Evolutionary conservation across 2,113 vertebrate species (phyloP).

Genomic region (Pontoporia blainvillei): DNA sequence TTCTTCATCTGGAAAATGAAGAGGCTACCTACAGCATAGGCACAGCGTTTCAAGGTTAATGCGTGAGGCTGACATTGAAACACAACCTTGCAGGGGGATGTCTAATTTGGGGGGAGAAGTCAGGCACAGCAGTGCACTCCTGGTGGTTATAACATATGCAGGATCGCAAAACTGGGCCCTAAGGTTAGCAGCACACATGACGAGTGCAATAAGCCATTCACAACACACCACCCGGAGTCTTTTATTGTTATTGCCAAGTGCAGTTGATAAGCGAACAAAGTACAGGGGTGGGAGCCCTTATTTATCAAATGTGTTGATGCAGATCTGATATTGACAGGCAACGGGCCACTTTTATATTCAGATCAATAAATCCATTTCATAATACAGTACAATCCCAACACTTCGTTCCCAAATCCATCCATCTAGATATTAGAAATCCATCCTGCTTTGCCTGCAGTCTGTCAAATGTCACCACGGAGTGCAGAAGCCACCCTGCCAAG

Average conservation of each 20-base stretch:
- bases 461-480: slow-evolving; percentile 50
- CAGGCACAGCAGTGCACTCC: slow-evolving; percentile 63
- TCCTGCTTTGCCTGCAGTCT: slow-evolving; percentile 61
- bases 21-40: slow-evolving; percentile 24
- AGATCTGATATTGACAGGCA: slow-evolving; percentile 50
- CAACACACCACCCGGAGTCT: slow-evolving; percentile 61
- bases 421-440: slow-evolving; percentile 67
- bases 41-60: slow-evolving; percentile 72
- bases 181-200: slow-evolving; percentile 55
- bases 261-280: slow-evolving; percentile 66
- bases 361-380: slow-evolving; percentile 73
- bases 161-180: slow-evolving; percentile 26
- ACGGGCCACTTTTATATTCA: slow-evolving; percentile 40
- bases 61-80: slow-evolving; percentile 64
- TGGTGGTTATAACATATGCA: neutral
- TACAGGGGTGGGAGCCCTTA: slow-evolving; percentile 1
- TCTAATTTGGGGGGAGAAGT: slow-evolving; percentile 68
- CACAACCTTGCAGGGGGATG: slow-evolving; percentile 54
- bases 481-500: slow-evolving; percentile 61
- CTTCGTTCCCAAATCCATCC: slow-evolving; percentile 34
- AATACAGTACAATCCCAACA: slow-evolving; percentile 60
- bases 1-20: slow-evolving; percentile 61
- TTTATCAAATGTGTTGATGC: slow-evolving; percentile 57
- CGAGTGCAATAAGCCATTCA: slow-evolving; percentile 46
- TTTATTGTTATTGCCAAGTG: slow-evolving; percentile 56